A percentile compares a stretch with the other conserved stretches of the same genome.
phyloP scores from a whole-genome alignment of 2,888 invertebrate species.

The Eupithecia pulchellata region DNA sequence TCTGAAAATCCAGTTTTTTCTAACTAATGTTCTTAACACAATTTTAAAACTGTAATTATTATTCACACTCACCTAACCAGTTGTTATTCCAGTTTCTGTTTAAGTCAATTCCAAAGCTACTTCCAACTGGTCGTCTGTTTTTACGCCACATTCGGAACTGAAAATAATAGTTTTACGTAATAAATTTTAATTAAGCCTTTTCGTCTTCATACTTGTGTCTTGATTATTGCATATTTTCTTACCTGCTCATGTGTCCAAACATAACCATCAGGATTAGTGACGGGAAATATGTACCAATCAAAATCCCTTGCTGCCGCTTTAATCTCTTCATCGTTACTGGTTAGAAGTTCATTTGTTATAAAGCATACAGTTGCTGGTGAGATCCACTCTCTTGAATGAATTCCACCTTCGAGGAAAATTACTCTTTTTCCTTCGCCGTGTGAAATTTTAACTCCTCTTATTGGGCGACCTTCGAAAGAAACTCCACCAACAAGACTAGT shows the following conservation, averaged over 20 bases:
- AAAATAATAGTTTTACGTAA: constrained; percentile 61
- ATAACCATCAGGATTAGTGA: constrained; percentile 91
- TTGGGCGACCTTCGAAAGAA: constrained; percentile 73
- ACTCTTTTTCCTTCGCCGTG: constrained; percentile 62
- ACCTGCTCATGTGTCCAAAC: constrained; percentile 87
- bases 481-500: constrained; percentile 69
- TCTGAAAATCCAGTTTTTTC: not conserved
- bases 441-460: constrained; percentile 75
- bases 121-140: constrained; percentile 70
- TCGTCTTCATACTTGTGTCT: not conserved
- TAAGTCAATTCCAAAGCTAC: constrained; percentile 88
- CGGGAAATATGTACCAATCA: constrained; percentile 91
- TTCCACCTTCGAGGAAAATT: constrained; percentile 77
- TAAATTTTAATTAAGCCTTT: not conserved
- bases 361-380: constrained; percentile 87
- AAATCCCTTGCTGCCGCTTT: constrained; percentile 86
- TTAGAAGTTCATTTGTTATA: constrained; percentile 88
- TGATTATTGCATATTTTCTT: constrained; percentile 49
- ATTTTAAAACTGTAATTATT: not conserved
- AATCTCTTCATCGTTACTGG: constrained; percentile 81
- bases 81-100: constrained; percentile 82
- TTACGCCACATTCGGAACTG: constrained; percentile 90
- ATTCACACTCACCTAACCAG: constrained; percentile 84
- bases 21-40: not conserved
- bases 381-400: constrained; percentile 92